Evolutionary conservation across 2,888 invertebrate genomes (phyloP), one percentile per base, ranked within the genome.

Genomic region (Kryphioiulus occultus): DNA sequence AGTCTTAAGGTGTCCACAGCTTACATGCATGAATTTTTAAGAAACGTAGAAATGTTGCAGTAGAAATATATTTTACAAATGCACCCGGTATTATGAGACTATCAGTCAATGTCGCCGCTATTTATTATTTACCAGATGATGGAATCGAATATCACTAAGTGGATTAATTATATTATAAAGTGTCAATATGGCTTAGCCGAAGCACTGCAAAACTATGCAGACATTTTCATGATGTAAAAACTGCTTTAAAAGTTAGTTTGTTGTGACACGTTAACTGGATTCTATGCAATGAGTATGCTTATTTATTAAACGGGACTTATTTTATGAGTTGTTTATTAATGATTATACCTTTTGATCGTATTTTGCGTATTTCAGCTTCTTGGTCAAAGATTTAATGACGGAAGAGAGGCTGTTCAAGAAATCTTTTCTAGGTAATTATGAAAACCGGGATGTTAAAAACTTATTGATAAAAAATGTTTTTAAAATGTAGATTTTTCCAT

Each of bases 281-380:
- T 22, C 59, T 59, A 59, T 59, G 59, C 59, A 59, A 59, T 53
- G 59, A 59, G 19, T 59, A 59, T 59, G 59, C 59, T 59, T 59
- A 59, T 59, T 59, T 59, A 59, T 59, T 59, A 59, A 59, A 59
- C 59, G 59, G 59, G 59, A 59, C 19, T 59, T n/a, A 59, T 59
- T 59, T 59, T n/a, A 59, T 22, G 22, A 59, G n/a, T 59, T 9
- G 22, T n/a, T 59, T n/a, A n/a, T 59, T 59, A 5, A n/a, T n/a
- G 5, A 59, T 59, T 59, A 4, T 59, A 9, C 19, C 53, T 59
- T 59, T 59, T 59, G n/a, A 22, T 59, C n/a, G 15, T n/a, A 59
- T 22, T 22, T 59, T 5, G 22, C 1, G n/a, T 35, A 35, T 35
- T 35, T 35, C 35, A 35, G 35, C 3, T 35, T 35, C 35, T 35